Evolutionary conservation across 2,888 invertebrate genomes (phyloP), one percentile per base, ranked within the genome.

Genomic region (Timema podura): DNA sequence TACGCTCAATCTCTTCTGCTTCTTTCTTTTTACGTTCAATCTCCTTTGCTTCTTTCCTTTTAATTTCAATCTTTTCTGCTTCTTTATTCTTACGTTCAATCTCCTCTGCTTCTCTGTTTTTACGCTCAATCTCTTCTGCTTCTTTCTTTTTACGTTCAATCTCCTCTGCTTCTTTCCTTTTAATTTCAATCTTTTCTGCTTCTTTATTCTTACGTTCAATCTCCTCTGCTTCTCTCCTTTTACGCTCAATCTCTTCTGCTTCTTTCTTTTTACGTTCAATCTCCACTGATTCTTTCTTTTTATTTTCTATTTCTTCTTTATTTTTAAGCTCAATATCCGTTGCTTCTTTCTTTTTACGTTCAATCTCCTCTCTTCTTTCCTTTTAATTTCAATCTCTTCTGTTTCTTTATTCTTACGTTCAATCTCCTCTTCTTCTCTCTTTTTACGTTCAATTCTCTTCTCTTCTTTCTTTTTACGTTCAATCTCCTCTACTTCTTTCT

Each of bases 61-160:
- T 79, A 80, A 48, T 78, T 77, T 70, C 80, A 80, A 16, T 54
- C 51, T 16, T n/a, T 48, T 70, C 67, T 48, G 48, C 49, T 57
- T 70, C 57, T 65, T 68, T 66, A 8, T 59, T 64, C 16, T 61
- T 54, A 48, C 13, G 7, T 57, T 72, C 68, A 48, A 64, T 65
- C 15, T 73, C 67, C 5, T 15, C 59, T 54, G 49, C 65, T 9
- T 64, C 49, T 66, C 72, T 66, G 11, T 67, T 72, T 64, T 49
- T 66, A 45, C 65, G 67, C 54, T 45, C 67, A 66, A 16, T 68
- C 51, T 67, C 71, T 49, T 47, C 57, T 57, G 11, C 69, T 66
- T 54, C 69, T 69, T 61, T 48, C 30, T 65, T 61, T 16, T 69
- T 45, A 45, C 70, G 59, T 0, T 45, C 65, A 10, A 46, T 16